These are phyloP conservation scores for Vulpes lagopus DNA, from an alignment of 2,113 vertebrate species.

Conservation along the genomic window DNA sequence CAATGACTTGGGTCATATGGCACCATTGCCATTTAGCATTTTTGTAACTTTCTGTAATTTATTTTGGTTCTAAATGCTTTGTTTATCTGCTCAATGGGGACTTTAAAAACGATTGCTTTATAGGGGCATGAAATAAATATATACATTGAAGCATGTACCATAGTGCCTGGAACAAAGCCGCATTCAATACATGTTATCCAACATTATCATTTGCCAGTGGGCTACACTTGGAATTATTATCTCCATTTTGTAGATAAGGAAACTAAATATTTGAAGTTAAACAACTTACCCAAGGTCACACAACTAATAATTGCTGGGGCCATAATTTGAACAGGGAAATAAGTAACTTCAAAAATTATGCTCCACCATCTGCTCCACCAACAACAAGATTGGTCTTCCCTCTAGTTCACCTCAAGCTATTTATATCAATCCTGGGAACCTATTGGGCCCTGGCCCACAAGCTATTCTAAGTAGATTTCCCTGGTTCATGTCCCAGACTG, in stretches of 20 bases:
- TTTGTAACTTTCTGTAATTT: background rate
- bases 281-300: background rate
- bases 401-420: background rate
- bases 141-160: background rate
- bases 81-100: background rate
- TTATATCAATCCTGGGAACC: background rate
- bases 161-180: background rate
- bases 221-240: background rate
- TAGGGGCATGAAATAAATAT: background rate
- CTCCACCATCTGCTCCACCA: background rate
- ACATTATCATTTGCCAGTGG: background rate
- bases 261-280: background rate
- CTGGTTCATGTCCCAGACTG: background rate
- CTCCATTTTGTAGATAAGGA: background rate
- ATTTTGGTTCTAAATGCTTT: conserved; percentile 27
- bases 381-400: background rate
- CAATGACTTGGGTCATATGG: background rate
- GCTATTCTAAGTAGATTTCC: background rate
- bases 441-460: background rate
- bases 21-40: background rate
- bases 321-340: background rate
- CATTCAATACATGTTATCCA: background rate
- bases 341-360: background rate
- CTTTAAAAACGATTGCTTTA: background rate
- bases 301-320: background rate